Conservation (phyloP, 2,113 vertebrate species). For the Bufo bufo region DNA sequence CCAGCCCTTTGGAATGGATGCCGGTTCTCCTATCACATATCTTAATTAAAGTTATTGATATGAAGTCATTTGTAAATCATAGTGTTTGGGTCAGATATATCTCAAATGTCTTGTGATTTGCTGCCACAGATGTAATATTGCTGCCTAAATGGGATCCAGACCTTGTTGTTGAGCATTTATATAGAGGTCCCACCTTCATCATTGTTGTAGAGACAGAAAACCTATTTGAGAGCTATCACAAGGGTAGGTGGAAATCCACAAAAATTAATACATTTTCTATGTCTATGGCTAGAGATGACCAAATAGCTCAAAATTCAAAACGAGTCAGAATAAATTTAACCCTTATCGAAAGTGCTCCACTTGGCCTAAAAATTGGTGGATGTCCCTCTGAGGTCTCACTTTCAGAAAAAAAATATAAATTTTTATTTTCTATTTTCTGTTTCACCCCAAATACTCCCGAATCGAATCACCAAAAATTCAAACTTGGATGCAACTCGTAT, state of each 20-base stretch:
- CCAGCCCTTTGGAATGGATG: constrained; percentile 2
- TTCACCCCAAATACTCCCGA: no score
- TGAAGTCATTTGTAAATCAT: constrained; percentile 7
- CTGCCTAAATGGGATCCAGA: neutral
- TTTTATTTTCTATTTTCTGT: no score
- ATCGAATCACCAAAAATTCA: no score
- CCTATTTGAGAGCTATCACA: neutral
- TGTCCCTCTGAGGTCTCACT: no score
- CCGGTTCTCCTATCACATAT: constrained; percentile 5
- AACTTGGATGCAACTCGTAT: no score
- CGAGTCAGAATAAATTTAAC: no score
- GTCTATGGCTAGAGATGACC: no score
- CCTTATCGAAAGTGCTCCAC: no score
- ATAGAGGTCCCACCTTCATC: neutral
- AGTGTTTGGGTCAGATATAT: neutral
- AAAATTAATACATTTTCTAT: neutral
- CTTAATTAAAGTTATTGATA: constrained; percentile 33
- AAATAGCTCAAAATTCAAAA: no score
- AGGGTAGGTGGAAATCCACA: neutral
- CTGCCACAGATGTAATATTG: neutral
- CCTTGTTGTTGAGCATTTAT: neutral
- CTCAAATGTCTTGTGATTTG: neutral
- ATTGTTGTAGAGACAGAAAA: neutral
- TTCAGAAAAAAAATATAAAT: no score
- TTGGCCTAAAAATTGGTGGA: no score